phyloP scores from a whole-genome alignment of 2,888 invertebrate genomes.

The Physocephala rufipes region DNA sequence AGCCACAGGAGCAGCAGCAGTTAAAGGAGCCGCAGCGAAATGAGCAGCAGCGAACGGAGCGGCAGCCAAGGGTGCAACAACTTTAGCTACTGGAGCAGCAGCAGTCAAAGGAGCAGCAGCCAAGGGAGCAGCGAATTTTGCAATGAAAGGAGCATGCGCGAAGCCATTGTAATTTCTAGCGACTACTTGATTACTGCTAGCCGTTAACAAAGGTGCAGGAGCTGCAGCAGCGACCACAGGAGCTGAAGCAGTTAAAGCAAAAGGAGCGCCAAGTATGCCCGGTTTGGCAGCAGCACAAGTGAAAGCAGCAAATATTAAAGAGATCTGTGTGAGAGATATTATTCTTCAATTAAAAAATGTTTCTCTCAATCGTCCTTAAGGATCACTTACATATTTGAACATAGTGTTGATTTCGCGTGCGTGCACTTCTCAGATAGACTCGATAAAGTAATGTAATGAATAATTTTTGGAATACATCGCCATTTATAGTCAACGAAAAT shows the following conservation, averaged over 20 bases:
- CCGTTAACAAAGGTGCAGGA: constrained; percentile 53
- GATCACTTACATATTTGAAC: constrained; percentile 37
- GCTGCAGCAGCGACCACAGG: constrained; percentile 48
- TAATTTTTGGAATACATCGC: no score
- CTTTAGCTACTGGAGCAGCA: constrained; percentile 11
- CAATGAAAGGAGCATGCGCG: constrained; percentile 50
- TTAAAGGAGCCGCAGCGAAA: no score
- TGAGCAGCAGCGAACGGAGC: constrained; percentile 7
- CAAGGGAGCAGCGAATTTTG: constrained; percentile 40
- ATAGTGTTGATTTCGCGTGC: constrained; percentile 18
- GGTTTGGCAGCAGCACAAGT: constrained; percentile 53
- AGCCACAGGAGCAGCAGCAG: no score
- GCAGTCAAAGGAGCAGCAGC: background rate
- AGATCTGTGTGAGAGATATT: constrained; percentile 42
- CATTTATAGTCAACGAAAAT: no score
- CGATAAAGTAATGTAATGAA: no score
- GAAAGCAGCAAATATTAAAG: constrained; percentile 50
- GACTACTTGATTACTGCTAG: constrained; percentile 55
- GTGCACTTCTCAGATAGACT: no score
- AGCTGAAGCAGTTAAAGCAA: constrained; percentile 34
- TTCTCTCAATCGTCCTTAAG: background rate
- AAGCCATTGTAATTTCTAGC: constrained; percentile 55
- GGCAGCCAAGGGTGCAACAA: constrained; percentile 41
- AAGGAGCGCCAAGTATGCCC: constrained; percentile 45
- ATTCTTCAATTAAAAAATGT: background rate